phyloP scores from a whole-genome alignment of 1,140 invertebrate genomes.

The Drosophila tsacasi region DNA sequence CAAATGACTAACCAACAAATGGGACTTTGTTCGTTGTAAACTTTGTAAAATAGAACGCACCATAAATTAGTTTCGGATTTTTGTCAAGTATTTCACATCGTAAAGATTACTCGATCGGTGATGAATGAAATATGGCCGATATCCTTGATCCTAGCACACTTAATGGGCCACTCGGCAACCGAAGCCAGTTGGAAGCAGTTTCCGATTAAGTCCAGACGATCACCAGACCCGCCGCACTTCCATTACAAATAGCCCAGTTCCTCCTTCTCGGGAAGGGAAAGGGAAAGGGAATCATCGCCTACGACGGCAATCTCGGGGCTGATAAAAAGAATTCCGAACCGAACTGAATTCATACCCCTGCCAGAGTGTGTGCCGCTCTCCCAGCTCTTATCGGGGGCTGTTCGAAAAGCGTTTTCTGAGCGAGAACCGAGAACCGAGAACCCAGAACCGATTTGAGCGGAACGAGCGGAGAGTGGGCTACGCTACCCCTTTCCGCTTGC shows the following conservation, averaged over 20 bases:
- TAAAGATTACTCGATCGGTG: conserved; percentile 22
- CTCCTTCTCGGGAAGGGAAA: background rate
- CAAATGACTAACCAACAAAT: conserved; percentile 12
- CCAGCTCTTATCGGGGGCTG: conserved; percentile 17
- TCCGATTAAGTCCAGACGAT: conserved; percentile 4
- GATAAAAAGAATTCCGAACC: conserved; percentile 35
- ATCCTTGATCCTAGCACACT: conserved; percentile 15
- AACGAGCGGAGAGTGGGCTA: conserved; percentile 19
- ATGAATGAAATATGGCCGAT: conserved; percentile 17
- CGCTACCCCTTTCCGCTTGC: conserved; percentile 60
- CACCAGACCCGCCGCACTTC: background rate
- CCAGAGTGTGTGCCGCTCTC: conserved; percentile 9
- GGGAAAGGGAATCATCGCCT: too few species aligned
- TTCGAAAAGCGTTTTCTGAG: conserved; percentile 51
- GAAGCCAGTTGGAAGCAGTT: background rate
- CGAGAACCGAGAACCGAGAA: conserved; percentile 3
- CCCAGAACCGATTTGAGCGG: conserved; percentile 10
- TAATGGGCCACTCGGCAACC: conserved; percentile 3
- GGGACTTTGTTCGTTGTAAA: conserved; percentile 16
- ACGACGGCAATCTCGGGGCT: conserved; percentile 36
- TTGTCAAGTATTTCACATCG: conserved; percentile 10
- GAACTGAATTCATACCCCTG: background rate
- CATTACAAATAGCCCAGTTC: conserved; percentile 11
- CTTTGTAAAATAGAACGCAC: conserved; percentile 7
- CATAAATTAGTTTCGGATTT: conserved; percentile 2